These are phyloP conservation scores for Protaetia brevitarsis DNA, from an alignment of 1,140 invertebrate species.

Conservation along the genomic window DNA sequence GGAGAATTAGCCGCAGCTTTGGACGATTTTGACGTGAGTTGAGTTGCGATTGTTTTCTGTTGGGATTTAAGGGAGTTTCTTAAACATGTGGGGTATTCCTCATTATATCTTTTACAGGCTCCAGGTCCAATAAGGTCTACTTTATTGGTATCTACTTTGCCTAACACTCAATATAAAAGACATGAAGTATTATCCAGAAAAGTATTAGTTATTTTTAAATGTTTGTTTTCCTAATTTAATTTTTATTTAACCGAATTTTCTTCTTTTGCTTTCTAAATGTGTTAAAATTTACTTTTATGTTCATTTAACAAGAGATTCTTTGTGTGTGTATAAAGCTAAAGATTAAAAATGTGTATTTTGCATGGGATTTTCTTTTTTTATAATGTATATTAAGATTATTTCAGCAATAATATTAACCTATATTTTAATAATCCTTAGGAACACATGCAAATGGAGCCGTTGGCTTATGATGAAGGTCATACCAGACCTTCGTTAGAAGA, in stretches of 20 bases:
- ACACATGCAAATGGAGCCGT: slow-evolving; percentile 94
- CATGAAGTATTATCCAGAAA: slow-evolving; percentile 1
- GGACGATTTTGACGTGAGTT: slow-evolving; percentile 91
- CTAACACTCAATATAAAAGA: slow-evolving; percentile 11
- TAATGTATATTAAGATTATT: too few species aligned
- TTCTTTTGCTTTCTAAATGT: neutral
- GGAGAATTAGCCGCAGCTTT: slow-evolving; percentile 93
- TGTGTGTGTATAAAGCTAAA: too few species aligned
- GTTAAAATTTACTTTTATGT: too few species aligned
- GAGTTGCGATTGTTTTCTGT: neutral
- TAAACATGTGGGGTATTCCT: neutral
- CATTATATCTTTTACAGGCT: slow-evolving; percentile 6
- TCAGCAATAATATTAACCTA: too few species aligned
- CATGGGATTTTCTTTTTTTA: too few species aligned
- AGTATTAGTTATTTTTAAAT: neutral
- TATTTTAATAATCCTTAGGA: too few species aligned
- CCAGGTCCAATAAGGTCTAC: neutral
- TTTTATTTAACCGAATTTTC: neutral
- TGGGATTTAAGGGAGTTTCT: neutral
- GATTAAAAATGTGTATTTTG: too few species aligned
- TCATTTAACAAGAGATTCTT: too few species aligned
- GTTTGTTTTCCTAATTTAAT: neutral
- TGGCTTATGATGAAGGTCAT: slow-evolving; percentile 88
- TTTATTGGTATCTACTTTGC: slow-evolving; percentile 14
- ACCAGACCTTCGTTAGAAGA: slow-evolving; percentile 96